A percentile compares a stretch with the other conserved stretches of the same genome.
phyloP scores from a whole-genome alignment of 2,797 vertebrate genomes.

The Mustela erminea region DNA sequence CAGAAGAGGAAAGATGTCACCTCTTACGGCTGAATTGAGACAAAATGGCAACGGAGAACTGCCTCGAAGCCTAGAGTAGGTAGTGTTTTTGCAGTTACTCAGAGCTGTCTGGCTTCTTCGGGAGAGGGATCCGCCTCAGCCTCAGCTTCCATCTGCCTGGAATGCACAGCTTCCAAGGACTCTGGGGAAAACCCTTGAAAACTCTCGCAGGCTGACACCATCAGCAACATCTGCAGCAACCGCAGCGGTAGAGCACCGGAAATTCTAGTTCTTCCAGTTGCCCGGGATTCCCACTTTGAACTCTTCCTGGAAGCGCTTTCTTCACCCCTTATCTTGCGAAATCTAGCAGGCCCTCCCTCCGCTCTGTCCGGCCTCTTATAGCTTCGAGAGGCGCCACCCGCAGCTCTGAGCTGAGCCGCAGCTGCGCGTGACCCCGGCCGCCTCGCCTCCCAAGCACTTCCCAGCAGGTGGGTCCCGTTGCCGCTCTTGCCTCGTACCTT shows the following conservation, averaged over 20 bases:
- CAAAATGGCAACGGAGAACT: background rate
- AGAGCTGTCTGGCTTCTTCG: background rate
- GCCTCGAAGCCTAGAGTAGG: background rate
- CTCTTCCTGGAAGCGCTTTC: conserved; percentile 84
- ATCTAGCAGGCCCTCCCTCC: conserved; percentile 62
- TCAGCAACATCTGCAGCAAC: background rate
- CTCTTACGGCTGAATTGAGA: background rate
- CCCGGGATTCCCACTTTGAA: conserved; percentile 82
- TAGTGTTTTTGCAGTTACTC: background rate
- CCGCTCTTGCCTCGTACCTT: background rate
- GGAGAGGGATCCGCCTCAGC: background rate
- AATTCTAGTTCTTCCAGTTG: conserved; percentile 60
- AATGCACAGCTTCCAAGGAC: background rate
- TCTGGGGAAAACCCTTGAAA: background rate
- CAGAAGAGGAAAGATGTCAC: background rate
- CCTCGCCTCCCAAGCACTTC: background rate
- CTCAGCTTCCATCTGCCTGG: background rate
- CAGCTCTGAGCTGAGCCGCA: background rate
- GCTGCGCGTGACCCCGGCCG: background rate
- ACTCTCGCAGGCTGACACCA: background rate
- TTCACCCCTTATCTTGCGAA: conserved; percentile 81
- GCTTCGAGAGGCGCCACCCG: background rate
- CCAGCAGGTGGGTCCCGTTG: conserved; percentile 72
- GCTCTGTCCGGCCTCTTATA: conserved; percentile 51
- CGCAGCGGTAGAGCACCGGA: background rate